A percentile compares a stretch with the other conserved stretches of the same genome.
Conservation (phyloP, 2,113 vertebrate species). For the Oreochromis spilurus region DNA sequence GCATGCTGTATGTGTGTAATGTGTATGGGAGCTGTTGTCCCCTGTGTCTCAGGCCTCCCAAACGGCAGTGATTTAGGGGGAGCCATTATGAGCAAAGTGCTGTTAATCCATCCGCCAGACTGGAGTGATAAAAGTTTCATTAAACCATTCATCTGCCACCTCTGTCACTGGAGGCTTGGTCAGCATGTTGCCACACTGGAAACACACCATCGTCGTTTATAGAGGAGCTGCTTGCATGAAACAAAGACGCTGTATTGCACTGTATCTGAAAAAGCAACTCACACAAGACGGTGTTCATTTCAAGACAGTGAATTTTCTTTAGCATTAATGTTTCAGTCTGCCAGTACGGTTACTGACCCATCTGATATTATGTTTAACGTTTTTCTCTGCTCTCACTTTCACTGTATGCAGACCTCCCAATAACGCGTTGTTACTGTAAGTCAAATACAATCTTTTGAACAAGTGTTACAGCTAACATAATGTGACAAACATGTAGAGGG, state of each 20-base stretch:
- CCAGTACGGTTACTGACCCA: background rate
- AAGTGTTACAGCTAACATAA: background rate
- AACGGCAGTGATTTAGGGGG: slow-evolving; percentile 47
- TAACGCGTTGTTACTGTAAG: background rate
- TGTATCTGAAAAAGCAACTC: background rate
- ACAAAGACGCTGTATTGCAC: background rate
- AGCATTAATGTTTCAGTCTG: background rate
- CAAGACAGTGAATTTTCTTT: background rate
- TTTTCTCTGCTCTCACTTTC: background rate
- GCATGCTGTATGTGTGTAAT: background rate
- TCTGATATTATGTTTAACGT: background rate
- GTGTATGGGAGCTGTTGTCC: background rate
- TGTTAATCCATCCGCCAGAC: slow-evolving; percentile 41
- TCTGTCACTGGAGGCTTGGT: background rate
- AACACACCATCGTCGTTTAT: background rate
- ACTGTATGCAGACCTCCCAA: background rate
- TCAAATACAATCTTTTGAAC: background rate
- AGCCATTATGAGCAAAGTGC: slow-evolving; percentile 45
- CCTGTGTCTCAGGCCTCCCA: background rate
- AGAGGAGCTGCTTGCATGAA: accelerated
- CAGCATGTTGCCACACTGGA: background rate
- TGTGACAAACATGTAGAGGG: background rate
- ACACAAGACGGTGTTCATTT: background rate
- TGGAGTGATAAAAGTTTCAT: slow-evolving; percentile 56
- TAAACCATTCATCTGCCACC: slow-evolving; percentile 39